phyloP scores from a whole-genome alignment of 2,113 vertebrate genomes.

The Anolis carolinensis region DNA sequence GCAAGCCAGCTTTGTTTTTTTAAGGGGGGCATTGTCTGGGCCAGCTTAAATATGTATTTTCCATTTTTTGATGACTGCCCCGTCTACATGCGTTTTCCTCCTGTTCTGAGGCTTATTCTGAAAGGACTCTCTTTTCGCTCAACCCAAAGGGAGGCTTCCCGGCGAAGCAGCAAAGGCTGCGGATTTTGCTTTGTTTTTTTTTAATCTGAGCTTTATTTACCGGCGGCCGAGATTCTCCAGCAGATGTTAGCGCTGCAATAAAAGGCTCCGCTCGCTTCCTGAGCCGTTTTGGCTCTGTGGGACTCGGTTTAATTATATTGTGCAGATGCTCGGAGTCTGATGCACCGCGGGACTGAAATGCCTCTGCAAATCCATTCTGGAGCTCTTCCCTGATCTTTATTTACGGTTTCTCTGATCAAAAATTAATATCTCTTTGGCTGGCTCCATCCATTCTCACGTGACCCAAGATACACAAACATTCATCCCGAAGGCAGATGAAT shows the following conservation, averaged over 20 bases:
- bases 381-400: slow-evolving; percentile 39
- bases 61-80: neutral
- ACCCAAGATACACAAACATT: neutral
- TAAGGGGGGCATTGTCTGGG: neutral
- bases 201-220: slow-evolving; percentile 57
- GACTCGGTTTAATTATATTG: slow-evolving; percentile 41
- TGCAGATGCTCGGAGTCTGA: slow-evolving; percentile 50
- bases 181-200: neutral
- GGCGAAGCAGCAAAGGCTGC: neutral
- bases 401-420: slow-evolving; percentile 34
- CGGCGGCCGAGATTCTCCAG: slow-evolving; percentile 39
- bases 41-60: neutral
- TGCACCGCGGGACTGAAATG: slow-evolving; percentile 52
- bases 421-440: neutral
- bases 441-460: slow-evolving; percentile 11
- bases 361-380: slow-evolving; percentile 54
- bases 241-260: slow-evolving; percentile 58
- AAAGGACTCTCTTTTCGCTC: accelerated
- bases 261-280: slow-evolving; percentile 41
- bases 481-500: slow-evolving; percentile 15
- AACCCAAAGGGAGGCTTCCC: neutral
- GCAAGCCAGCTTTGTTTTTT: neutral
- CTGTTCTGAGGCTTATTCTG: neutral
- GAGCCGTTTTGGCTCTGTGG: slow-evolving; percentile 47
- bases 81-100: neutral